phyloP scores from a whole-genome alignment of 1,140 invertebrate genomes.

The Dinoponera quadriceps region DNA sequence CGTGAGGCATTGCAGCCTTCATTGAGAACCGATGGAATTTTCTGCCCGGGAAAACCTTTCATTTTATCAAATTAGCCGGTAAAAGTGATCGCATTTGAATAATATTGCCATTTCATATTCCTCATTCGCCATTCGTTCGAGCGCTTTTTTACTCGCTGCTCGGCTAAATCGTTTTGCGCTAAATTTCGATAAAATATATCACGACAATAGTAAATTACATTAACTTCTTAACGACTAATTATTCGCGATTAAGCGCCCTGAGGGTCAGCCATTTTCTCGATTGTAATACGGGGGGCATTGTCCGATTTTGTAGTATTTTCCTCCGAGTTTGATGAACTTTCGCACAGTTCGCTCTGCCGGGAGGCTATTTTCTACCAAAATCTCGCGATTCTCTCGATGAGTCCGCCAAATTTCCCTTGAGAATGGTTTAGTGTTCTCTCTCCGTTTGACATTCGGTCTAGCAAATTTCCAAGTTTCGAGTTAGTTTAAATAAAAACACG shows the following conservation, averaged over 20 bases:
- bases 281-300: background rate
- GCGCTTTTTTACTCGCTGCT: background rate
- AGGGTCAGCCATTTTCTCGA: background rate
- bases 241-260: background rate
- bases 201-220: background rate
- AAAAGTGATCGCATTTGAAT: background rate
- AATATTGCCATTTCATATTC: background rate
- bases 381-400: conserved; percentile 15
- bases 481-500: background rate
- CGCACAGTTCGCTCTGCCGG: background rate
- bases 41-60: background rate
- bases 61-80: conserved; percentile 10
- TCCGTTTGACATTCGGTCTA: background rate
- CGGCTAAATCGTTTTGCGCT: background rate
- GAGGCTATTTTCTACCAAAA: conserved; percentile 18
- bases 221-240: background rate
- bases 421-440: conserved; percentile 3
- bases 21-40: background rate
- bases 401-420: conserved; percentile 22
- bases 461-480: conserved; percentile 18
- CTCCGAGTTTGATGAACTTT: background rate
- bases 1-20: background rate
- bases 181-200: conserved; percentile 13
- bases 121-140: background rate
- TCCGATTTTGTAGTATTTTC: background rate